Percentiles rank a stretch among this genome's conserved stretches.
phyloP scores from a whole-genome alignment of 2,113 vertebrate genomes.

The Rostratula benghalensis region DNA sequence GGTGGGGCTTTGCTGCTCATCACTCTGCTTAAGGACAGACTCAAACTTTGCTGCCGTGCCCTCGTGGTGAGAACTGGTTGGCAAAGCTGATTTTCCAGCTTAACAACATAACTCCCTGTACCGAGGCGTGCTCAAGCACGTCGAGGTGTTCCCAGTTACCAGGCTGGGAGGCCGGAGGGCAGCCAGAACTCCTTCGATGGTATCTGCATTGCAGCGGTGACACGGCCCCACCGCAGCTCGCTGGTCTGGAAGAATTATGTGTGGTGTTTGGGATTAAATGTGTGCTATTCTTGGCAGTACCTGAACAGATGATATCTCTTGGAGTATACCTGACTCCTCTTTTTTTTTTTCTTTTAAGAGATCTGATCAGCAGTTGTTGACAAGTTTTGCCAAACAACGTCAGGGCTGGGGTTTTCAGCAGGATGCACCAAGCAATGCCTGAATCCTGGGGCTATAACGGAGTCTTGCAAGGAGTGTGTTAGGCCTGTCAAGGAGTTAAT shows the following conservation, averaged over 20 bases:
- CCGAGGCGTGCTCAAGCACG: rapidly evolving
- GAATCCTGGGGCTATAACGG: not conserved
- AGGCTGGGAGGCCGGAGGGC: not conserved
- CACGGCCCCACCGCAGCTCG: not conserved
- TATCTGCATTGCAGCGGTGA: not conserved
- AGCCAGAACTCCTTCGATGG: not conserved
- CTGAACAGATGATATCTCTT: not conserved
- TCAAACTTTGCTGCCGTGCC: not conserved
- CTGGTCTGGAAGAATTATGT: not conserved
- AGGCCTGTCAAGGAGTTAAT: constrained; percentile 3
- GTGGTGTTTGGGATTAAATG: not conserved
- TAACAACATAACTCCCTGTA: rapidly evolving
- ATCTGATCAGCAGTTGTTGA: not conserved
- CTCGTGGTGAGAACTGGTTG: not conserved
- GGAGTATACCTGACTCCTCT: not conserved
- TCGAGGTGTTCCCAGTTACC: not conserved
- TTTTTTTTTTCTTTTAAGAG: not conserved
- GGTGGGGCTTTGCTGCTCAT: not conserved
- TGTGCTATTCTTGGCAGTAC: not conserved
- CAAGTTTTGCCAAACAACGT: not conserved
- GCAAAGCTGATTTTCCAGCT: not conserved
- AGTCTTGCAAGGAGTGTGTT: not conserved
- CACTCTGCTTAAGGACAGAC: rapidly evolving
- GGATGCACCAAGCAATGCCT: not conserved
- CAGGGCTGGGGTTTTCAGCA: not conserved